These are phyloP conservation scores for Cataglyphis rosenhaueri DNA, from an alignment of 2,888 invertebrate genomes.

Conservation along the genomic window DNA sequence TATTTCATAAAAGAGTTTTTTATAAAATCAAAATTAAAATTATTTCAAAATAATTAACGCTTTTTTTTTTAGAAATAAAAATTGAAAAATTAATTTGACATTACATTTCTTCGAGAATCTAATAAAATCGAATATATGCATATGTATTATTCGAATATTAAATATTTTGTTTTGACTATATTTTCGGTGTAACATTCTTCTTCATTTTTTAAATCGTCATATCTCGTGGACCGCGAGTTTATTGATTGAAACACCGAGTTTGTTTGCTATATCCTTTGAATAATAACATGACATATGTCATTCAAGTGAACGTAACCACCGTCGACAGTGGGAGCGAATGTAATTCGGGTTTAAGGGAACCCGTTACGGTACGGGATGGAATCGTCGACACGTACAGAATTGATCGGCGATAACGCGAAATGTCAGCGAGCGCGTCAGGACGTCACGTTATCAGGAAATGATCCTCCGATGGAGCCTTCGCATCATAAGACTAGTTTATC, in stretches of 20 bases:
- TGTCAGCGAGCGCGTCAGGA: slow-evolving; percentile 40
- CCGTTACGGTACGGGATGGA: not conserved
- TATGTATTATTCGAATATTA: not conserved
- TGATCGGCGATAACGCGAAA: slow-evolving; percentile 47
- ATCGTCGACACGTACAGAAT: slow-evolving; percentile 31
- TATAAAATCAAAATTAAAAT: slow-evolving; percentile 20
- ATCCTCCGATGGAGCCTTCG: slow-evolving; percentile 11
- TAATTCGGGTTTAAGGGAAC: slow-evolving; percentile 47
- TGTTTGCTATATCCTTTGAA: not conserved
- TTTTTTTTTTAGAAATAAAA: not conserved
- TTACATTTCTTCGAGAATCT: not conserved
- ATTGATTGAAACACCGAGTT: slow-evolving; percentile 3
- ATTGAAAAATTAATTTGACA: not conserved
- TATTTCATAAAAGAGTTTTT: not conserved
- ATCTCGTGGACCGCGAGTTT: not conserved
- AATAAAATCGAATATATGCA: not conserved
- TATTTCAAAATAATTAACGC: not conserved
- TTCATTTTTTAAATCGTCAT: not conserved
- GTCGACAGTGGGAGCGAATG: slow-evolving; percentile 25
- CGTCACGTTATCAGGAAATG: slow-evolving; percentile 32
- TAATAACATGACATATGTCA: slow-evolving; percentile 37
- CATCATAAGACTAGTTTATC: slow-evolving; percentile 12
- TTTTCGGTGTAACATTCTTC: not conserved
- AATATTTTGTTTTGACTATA: not conserved
- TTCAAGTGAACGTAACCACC: slow-evolving; percentile 23